A percentile compares a stretch with the other conserved stretches of the same genome.
These are phyloP conservation scores for Penelope pileata DNA, from an alignment of 2,113 vertebrate genomes.

Conservation along the genomic window DNA sequence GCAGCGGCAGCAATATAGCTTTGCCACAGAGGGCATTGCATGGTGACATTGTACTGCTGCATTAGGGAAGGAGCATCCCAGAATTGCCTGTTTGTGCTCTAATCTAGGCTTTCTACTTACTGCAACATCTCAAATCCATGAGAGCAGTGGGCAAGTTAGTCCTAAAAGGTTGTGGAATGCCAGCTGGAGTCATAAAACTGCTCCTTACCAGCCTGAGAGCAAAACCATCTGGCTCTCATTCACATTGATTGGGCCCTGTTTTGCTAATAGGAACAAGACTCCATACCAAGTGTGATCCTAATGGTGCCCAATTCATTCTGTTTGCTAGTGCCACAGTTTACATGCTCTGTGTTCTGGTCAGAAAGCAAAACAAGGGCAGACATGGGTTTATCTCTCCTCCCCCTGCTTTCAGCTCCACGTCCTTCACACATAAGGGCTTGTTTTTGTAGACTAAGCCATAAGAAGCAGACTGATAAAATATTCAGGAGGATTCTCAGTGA, in stretches of 20 bases:
- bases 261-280: background rate
- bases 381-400: background rate
- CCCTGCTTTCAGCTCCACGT: background rate
- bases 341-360: background rate
- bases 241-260: background rate
- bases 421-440: constrained; percentile 47
- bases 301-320: background rate
- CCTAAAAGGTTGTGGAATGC: background rate
- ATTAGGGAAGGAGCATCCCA: background rate
- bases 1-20: background rate
- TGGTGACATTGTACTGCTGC: background rate
- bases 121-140: background rate
- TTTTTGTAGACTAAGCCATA: constrained; percentile 44
- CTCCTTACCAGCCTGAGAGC: background rate
- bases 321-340: background rate
- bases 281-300: background rate
- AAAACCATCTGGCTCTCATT: background rate
- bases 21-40: background rate
- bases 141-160: background rate
- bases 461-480: constrained; percentile 65
- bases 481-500: constrained; percentile 61
- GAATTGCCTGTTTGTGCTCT: background rate
- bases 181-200: background rate
- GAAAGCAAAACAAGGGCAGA: background rate
- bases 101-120: background rate